These are phyloP conservation scores for Coilia nasus DNA, from an alignment of 2,797 vertebrate genomes.

Conservation along the genomic window DNA sequence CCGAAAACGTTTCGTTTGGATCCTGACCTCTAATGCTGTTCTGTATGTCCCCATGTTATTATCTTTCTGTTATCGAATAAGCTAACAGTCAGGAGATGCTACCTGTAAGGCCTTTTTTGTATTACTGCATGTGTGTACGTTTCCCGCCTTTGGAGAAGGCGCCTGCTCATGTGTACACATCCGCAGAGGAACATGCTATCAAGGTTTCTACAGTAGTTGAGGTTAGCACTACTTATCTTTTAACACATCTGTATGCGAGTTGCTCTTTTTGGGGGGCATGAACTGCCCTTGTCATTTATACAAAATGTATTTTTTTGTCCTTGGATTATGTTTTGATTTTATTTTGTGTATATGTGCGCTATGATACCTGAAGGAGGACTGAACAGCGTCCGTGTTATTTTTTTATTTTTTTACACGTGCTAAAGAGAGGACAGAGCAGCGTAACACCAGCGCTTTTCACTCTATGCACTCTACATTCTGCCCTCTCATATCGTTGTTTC, in stretches of 20 bases:
- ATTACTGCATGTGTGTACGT: slow-evolving; percentile 18
- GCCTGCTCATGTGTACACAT: not conserved
- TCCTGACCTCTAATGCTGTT: slow-evolving; percentile 24
- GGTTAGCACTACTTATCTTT: slow-evolving; percentile 16
- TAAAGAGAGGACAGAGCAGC: slow-evolving; percentile 42
- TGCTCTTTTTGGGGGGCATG: not conserved
- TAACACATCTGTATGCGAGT: not conserved
- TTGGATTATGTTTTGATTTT: not conserved
- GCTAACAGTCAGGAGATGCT: slow-evolving; percentile 59
- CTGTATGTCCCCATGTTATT: slow-evolving; percentile 9
- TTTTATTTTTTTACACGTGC: slow-evolving; percentile 28
- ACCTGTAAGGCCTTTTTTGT: slow-evolving; percentile 43
- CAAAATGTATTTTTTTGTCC: not conserved
- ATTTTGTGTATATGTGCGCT: not conserved
- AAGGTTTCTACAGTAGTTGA: not conserved
- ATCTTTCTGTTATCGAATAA: slow-evolving; percentile 60
- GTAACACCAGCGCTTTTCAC: slow-evolving; percentile 44
- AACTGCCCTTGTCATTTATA: not conserved
- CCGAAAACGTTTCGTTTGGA: slow-evolving; percentile 39
- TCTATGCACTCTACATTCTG: slow-evolving; percentile 63
- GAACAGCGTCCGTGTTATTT: not conserved
- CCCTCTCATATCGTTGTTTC: slow-evolving; percentile 42
- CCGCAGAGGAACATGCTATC: not conserved
- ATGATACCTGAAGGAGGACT: not conserved
- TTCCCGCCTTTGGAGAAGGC: slow-evolving; percentile 1